Base-by-base conservation (phyloP, 2,888 invertebrate genomes). In the Amblyjoppa proteus region DNA sequence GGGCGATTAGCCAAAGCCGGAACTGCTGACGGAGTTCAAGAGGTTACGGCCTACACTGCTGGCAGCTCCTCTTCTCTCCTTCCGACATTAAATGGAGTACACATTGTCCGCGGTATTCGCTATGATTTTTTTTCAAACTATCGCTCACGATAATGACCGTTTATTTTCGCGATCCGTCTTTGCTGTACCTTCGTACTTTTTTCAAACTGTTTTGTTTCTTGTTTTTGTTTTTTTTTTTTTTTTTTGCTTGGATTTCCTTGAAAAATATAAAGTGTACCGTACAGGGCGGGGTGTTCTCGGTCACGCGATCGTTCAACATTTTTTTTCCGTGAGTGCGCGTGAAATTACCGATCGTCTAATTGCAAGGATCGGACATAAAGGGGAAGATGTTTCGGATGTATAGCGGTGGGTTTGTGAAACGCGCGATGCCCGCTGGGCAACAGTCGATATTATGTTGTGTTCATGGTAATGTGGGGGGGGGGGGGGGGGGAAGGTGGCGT, bases 1-100 rank as follows among this genome's bases (percentile, higher is more conserved):
- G 82, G 73, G 71, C 81, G 89, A 91, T 90, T 91, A 91, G 87
- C 86, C 88, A 86, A 89, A 89, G 87, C 88, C 90, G 88, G 88
- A 90, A 91, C 90, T 88, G 25, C 70, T 77, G 84, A 81, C 81
- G 86, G 89, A 88, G 89, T 89, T 89, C 88, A 88, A 88, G 88
- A 89, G 89, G 89, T 88, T 88, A 87, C 85, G 87, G 88, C 89
- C 90, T 81, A 88, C 77, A 88, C 87, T 56, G 76, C 41, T 82
- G 71, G 71, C 82, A 78, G 79, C 28, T n/a, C 53, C 4, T 51
- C n/a, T 13, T 70, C 56, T 68, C 73, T 81, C 41, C 84, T 76
- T 70, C 69, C 71, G 41, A 78, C 68, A 68, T 13, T 16, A 5
- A 69, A 41, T 70, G 16, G 13, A 13, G 20, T 38, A 58, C 61